Evolutionary conservation across 2,797 vertebrate genomes (phyloP).

Genomic region (Galagoides demidoff): DNA sequence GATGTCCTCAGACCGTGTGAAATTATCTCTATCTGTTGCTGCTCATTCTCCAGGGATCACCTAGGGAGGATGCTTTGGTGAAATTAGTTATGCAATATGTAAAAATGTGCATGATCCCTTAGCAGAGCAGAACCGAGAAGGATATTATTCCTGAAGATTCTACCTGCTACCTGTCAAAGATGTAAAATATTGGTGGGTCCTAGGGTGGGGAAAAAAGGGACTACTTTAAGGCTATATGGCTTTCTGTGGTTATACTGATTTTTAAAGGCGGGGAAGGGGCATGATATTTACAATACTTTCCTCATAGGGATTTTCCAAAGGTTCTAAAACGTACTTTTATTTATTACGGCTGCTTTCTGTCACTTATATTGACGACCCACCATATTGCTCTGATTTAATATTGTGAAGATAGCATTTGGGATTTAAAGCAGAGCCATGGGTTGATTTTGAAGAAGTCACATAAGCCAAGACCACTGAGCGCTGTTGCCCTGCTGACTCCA

Average conservation of each 20-base stretch:
- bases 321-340: neutral
- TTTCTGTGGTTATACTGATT: neutral
- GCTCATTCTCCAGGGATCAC: constrained; percentile 6
- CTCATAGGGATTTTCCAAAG: constrained; percentile 12
- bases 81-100: neutral
- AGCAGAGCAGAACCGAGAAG: neutral
- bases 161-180: neutral
- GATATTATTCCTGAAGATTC: neutral
- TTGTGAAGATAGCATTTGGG: neutral
- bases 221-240: neutral
- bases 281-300: constrained; percentile 6
- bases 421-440: neutral
- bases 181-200: neutral
- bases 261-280: neutral
- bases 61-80: neutral
- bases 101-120: neutral
- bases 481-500: neutral
- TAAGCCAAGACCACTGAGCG: neutral
- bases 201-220: neutral
- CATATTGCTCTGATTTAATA: neutral
- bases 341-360: neutral
- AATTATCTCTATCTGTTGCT: neutral
- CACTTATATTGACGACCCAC: neutral
- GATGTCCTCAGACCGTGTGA: neutral
- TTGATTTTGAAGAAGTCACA: neutral